These are phyloP conservation scores for Python bivittatus DNA, from an alignment of 2,113 vertebrate species.

Conservation along the genomic window DNA sequence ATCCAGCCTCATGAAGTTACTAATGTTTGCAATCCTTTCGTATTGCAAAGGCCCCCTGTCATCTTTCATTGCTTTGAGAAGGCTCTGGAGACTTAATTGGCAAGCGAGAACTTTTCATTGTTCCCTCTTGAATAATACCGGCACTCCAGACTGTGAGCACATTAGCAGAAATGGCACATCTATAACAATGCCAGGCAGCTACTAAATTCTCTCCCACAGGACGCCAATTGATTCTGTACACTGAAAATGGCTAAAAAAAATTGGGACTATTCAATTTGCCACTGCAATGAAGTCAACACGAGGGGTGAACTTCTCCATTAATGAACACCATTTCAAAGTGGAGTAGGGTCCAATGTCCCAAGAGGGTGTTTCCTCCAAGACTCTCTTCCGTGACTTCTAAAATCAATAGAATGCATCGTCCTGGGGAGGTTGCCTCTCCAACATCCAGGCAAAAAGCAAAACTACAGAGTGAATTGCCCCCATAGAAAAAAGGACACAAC, in stretches of 20 bases:
- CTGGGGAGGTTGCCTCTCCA: not conserved
- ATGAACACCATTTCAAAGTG: not conserved
- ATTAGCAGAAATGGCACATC: slow-evolving; percentile 3
- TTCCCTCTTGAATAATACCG: not conserved
- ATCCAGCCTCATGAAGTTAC: not conserved
- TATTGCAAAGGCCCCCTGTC: rapidly evolving
- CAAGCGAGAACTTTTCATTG: not conserved
- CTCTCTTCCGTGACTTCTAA: not conserved
- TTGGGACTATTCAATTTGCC: not conserved
- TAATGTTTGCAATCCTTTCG: not conserved
- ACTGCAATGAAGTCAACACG: not conserved
- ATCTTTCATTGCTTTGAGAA: not conserved
- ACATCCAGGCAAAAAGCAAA: too few relatives aligned
- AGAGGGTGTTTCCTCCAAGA: not conserved
- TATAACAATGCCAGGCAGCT: not conserved
- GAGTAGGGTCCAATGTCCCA: too few relatives aligned
- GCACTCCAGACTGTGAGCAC: not conserved
- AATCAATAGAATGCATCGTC: too few relatives aligned
- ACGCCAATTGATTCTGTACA: not conserved
- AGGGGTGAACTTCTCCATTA: not conserved
- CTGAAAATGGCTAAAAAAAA: not conserved
- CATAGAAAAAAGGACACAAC: not conserved
- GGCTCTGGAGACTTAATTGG: not conserved
- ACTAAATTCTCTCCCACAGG: not conserved
- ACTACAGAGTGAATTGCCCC: too few relatives aligned